Base-by-base conservation (phyloP, 2,113 vertebrate genomes). In the Thryonomys swinderianus region DNA sequence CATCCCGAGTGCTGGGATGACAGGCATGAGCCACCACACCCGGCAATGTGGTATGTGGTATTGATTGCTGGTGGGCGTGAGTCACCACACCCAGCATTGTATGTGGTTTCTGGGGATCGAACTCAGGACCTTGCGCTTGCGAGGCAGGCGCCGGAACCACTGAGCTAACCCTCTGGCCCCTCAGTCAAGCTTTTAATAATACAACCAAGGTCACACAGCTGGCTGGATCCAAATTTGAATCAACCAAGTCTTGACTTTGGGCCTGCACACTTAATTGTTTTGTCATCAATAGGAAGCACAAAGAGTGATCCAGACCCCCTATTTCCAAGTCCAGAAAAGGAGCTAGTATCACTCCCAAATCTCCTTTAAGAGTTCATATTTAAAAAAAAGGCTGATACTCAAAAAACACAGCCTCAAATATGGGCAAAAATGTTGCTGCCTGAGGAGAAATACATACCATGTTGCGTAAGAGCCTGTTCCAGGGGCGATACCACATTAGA, bases 401-500 rank as follows among this genome's bases (percentile, higher is more conserved):
- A 61, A 30, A 79, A n/a, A 5, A 23, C 45, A 57, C 17, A 57
- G 55, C 55, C 20, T 61, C 23, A n/a, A 74, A 61, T 3, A 53
- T 0, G 37, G 34, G 42, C 73, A 95, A 17, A 83, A 85, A 76
- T 23, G 14, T 4, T 66, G 67, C 69, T 88, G 53, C 11, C 7
- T 61, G 17, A 8, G 73, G 9, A 93, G 78, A 89, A 59, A 73
- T 5, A 98, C 98, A 4, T 97, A 99, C 99, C 99, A 0, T 99
- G 99, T 92, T 99, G 99, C 3, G 99, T 99, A 62, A 99, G 99
- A 0, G 99, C 99, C 97, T 99, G 99, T 86, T 99, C 99, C 86
- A 99, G 96, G 0, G 99, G 99, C 0, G 99, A 99, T 27, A 99
- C 98, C 3, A 98, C 98, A 0, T 99, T 99, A 1, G 99, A 99